Base-by-base conservation (phyloP, 2,888 invertebrate genomes). In the Stomorhina lunata region DNA sequence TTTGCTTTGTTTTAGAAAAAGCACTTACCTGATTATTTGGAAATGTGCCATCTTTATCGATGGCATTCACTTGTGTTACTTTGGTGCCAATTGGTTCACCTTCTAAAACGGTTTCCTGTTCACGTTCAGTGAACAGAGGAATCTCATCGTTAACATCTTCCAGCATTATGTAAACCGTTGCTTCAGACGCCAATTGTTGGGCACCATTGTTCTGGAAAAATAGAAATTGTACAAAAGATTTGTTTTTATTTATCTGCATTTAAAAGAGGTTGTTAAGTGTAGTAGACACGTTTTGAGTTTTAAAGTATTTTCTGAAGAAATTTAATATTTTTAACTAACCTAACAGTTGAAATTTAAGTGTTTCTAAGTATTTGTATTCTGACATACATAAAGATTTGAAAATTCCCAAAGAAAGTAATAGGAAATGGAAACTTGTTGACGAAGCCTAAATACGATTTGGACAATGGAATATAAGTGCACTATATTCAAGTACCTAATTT, bases 81-180 rank as follows among this genome's bases (percentile, higher is more conserved):
- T 97, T 97, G 85, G 97, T 98, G 84, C 98, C 98, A 86, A 98
- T 95, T 45, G 97, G 97, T 91, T 98, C 98, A 81, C 98, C 98
- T 92, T 98, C 98, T 86, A 97, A 93, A 78, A 98, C 98, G 4
- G 97, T 98, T 92, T 98, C 98, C 91, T 98, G 98, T 91, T 97
- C 97, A 84, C 98, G 94, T 92, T 98, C 97, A 80, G 97, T 97
- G 92, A 99, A 98, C 85, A 97, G 93, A 25, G 99, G 98, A 88
- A 97, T 97, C 92, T 99, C 98, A 91, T 99, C 99, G 92, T 99
- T 99, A 78, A 98, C 98, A 91, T 99, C 98, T 92, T 97, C 96
- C 84, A 99, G 92, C 93, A 96, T 95, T 88, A 98, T 97, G 92
- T 95, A 96, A 85, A 98, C 97, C 40, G 97, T 98, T 34, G 98